Percentiles rank a stretch among this genome's conserved stretches.
phyloP scores from a whole-genome alignment of 2,797 vertebrate species.

The Liasis olivaceus region DNA sequence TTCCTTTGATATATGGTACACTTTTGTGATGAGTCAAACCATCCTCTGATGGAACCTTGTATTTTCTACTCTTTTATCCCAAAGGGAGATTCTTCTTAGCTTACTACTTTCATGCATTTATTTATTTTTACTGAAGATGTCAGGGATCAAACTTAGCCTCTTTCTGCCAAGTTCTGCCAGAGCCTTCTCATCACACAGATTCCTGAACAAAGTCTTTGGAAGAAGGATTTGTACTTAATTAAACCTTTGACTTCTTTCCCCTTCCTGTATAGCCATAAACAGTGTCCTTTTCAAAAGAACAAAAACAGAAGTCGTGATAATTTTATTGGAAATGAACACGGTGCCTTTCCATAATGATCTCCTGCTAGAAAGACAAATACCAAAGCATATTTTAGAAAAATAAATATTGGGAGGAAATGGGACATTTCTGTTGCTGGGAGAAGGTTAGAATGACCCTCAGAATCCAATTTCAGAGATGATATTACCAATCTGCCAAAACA shows the following conservation, averaged over 20 bases:
- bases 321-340: constrained; percentile 26
- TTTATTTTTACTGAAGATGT: background rate
- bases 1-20: background rate
- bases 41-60: background rate
- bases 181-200: background rate
- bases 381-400: constrained; percentile 37
- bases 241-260: constrained; percentile 38
- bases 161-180: background rate
- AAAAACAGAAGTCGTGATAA: constrained; percentile 21
- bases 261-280: constrained; percentile 24
- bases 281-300: constrained; percentile 25
- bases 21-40: background rate
- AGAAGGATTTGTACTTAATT: constrained; percentile 32
- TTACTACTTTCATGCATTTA: background rate
- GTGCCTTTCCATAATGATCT: constrained; percentile 22
- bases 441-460: constrained; percentile 18
- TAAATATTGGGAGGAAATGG: constrained; percentile 19
- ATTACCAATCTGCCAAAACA: background rate
- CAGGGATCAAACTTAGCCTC: background rate
- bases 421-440: background rate
- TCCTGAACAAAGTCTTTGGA: constrained; percentile 24
- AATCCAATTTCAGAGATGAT: background rate
- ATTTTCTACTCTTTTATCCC: background rate
- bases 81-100: background rate
- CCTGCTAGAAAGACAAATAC: constrained; percentile 32